A percentile compares a stretch with the other conserved stretches of the same genome.
Evolutionary conservation across 2,888 invertebrate species (phyloP).

Genomic region (Oxyteleia sp.): DNA sequence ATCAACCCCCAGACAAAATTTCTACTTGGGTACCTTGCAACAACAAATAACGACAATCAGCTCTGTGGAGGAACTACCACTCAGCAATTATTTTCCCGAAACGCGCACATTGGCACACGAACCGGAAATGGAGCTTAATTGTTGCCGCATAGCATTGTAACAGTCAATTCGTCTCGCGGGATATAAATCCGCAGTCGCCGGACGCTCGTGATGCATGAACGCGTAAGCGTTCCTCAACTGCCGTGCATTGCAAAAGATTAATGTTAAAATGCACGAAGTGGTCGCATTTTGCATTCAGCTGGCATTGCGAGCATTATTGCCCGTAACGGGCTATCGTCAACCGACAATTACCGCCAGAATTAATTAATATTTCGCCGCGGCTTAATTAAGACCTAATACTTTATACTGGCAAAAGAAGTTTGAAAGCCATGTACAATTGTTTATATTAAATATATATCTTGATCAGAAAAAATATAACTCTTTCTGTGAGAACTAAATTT

Average conservation of each 20-base stretch:
- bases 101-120: neutral
- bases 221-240: neutral
- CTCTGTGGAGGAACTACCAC: neutral
- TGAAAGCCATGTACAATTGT: too few relatives aligned
- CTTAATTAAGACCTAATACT: neutral
- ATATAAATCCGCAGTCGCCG: conserved; percentile 2
- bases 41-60: neutral
- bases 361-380: neutral
- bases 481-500: too few relatives aligned
- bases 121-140: conserved; percentile 26
- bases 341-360: neutral
- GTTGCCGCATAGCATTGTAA: conserved; percentile 19
- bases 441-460: too few relatives aligned
- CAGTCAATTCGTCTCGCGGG: conserved; percentile 13
- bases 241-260: conserved; percentile 5
- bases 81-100: conserved; percentile 1
- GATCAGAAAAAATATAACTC: too few relatives aligned
- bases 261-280: conserved; percentile 11
- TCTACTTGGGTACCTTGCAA: too few relatives aligned
- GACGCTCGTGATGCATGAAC: conserved; percentile 11
- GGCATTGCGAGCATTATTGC: neutral
- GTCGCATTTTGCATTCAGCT: neutral
- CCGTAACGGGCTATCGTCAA: neutral
- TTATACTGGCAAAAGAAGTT: neutral
- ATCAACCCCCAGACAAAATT: too few relatives aligned